Conservation (phyloP, 2,888 invertebrate species). For the Aspidiotus destructor region DNA sequence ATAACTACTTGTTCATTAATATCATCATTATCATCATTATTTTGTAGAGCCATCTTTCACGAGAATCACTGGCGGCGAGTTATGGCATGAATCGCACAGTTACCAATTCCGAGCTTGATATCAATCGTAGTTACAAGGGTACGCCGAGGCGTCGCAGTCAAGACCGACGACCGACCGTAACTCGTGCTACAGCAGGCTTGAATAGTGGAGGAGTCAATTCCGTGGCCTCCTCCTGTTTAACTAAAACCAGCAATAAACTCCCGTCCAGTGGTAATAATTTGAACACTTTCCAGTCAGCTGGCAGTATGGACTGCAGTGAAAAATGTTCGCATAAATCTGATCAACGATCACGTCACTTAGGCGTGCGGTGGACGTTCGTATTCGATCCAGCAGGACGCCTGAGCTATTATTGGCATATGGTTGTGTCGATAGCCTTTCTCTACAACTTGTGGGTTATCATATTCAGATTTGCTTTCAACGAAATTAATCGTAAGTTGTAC, state of each 20-base stretch:
- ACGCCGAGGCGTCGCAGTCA: conserved; percentile 60
- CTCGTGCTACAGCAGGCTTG: conserved; percentile 47
- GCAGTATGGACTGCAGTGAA: conserved; percentile 32
- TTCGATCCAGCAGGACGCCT: conserved; percentile 96
- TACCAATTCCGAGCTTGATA: conserved; percentile 26
- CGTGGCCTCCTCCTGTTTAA: not conserved
- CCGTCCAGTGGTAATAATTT: conserved; percentile 40
- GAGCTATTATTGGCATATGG: conserved; percentile 96
- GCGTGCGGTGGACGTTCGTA: conserved; percentile 84
- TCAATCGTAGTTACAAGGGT: conserved; percentile 26
- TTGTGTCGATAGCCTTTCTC: conserved; percentile 88
- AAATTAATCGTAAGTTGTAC: conserved; percentile 68
- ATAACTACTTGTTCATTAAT: no score
- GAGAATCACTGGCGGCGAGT: conserved; percentile 63
- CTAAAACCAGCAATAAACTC: conserved; percentile 27
- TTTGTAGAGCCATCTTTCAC: conserved; percentile 59
- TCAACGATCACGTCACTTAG: conserved; percentile 36
- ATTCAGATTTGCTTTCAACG: conserved; percentile 97
- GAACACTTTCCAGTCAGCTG: conserved; percentile 48
- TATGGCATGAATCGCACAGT: conserved; percentile 51
- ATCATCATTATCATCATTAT: not conserved
- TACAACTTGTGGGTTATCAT: conserved; percentile 98
- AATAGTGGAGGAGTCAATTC: conserved; percentile 3
- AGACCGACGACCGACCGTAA: conserved; percentile 57
- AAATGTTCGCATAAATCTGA: conserved; percentile 23